phyloP scores from a whole-genome alignment of 2,888 invertebrate species.

The Melipona bicolor region DNA sequence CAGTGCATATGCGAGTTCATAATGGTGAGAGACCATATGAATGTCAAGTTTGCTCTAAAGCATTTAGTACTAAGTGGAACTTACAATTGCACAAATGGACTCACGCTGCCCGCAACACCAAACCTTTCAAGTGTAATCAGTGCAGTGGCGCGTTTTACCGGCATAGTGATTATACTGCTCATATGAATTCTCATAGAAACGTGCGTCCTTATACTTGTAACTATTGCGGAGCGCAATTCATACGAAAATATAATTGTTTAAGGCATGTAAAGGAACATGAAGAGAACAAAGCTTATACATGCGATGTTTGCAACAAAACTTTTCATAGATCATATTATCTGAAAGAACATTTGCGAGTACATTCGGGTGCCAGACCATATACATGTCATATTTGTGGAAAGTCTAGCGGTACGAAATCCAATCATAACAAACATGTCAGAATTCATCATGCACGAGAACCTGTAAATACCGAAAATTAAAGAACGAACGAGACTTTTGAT shows the following conservation, averaged over 20 bases:
- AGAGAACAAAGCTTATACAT: slow-evolving; percentile 91
- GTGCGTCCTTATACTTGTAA: slow-evolving; percentile 95
- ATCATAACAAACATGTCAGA: slow-evolving; percentile 95
- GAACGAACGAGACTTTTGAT: slow-evolving; percentile 42
- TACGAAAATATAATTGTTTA: slow-evolving; percentile 94
- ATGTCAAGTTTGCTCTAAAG: slow-evolving; percentile 93
- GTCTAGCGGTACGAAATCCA: slow-evolving; percentile 94
- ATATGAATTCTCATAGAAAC: slow-evolving; percentile 94
- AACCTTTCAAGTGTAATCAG: slow-evolving; percentile 93
- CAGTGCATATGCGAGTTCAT: slow-evolving; percentile 92
- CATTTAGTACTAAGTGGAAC: slow-evolving; percentile 96
- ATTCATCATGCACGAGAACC: slow-evolving; percentile 96
- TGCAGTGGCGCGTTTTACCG: slow-evolving; percentile 94
- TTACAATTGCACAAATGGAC: slow-evolving; percentile 95
- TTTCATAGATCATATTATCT: slow-evolving; percentile 95
- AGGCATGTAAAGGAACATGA: slow-evolving; percentile 94
- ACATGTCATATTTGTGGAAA: slow-evolving; percentile 95
- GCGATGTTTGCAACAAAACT: slow-evolving; percentile 91
- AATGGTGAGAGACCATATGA: slow-evolving; percentile 90
- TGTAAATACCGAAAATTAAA: slow-evolving; percentile 92
- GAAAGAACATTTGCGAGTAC: slow-evolving; percentile 94
- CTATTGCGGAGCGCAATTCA: slow-evolving; percentile 95
- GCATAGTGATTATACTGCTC: slow-evolving; percentile 91
- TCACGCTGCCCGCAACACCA: slow-evolving; percentile 92
- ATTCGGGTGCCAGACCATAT: slow-evolving; percentile 92